phyloP scores from a whole-genome alignment of 1,140 invertebrate genomes.

The Lutraria rhynchaena region DNA sequence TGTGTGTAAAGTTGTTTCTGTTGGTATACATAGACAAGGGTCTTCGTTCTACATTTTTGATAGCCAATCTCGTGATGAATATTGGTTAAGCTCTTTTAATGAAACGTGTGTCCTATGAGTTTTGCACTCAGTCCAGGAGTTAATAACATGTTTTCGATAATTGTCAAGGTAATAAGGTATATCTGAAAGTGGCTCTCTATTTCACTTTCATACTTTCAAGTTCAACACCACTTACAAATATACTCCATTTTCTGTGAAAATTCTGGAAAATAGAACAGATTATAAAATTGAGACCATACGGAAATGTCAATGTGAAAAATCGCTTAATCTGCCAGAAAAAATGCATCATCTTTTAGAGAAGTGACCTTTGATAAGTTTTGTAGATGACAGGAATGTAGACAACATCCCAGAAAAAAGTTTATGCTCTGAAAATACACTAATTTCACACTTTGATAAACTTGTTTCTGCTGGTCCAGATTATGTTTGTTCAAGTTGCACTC shows the following conservation, averaged over 20 bases:
- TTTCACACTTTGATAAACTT: constrained; percentile 21
- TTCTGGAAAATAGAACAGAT: not conserved
- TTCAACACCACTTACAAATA: constrained; percentile 2
- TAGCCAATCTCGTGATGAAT: constrained; percentile 31
- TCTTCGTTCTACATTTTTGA: constrained; percentile 33
- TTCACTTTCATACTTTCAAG: constrained; percentile 18
- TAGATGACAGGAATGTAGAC: constrained; percentile 28
- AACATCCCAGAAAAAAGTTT: not conserved
- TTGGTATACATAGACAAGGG: not conserved
- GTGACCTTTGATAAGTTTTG: not conserved
- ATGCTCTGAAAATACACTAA: not conserved
- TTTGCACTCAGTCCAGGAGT: constrained; percentile 4
- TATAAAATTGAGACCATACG: not conserved
- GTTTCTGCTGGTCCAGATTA: constrained; percentile 27
- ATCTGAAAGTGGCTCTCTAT: not conserved
- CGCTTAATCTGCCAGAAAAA: not conserved
- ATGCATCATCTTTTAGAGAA: not conserved
- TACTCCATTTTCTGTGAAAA: not conserved
- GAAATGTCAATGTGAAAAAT: not conserved
- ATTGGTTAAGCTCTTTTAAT: constrained; percentile 18
- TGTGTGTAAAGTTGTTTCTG: constrained; percentile 15
- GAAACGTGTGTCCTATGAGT: constrained; percentile 9
- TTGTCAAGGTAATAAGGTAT: not conserved
- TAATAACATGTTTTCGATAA: not conserved
- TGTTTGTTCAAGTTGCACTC: constrained; percentile 53